phyloP scores from a whole-genome alignment of 2,797 vertebrate species.

The Arctocebus calabarensis region DNA sequence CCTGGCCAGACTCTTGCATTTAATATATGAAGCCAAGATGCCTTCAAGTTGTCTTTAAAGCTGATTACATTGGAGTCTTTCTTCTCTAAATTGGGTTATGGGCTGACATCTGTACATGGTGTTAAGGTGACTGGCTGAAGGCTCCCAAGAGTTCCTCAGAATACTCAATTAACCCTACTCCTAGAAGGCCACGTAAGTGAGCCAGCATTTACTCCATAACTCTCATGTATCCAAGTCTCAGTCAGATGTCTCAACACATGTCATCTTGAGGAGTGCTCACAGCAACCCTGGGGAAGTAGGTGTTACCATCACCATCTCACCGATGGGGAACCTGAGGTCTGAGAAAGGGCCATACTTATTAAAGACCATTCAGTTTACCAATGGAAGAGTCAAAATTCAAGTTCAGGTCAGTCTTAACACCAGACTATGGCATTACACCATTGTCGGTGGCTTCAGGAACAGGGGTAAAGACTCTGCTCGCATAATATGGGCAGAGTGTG shows the following conservation, averaged over 20 bases:
- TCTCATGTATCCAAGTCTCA: background rate
- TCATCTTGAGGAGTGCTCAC: background rate
- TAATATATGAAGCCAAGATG: slow-evolving; percentile 16
- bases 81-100: background rate
- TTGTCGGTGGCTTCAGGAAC: background rate
- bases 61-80: background rate
- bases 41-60: background rate
- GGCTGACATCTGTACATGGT: background rate
- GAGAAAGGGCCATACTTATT: background rate
- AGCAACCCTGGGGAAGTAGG: background rate
- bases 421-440: background rate
- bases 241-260: background rate
- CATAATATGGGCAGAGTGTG: background rate
- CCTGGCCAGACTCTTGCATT: background rate
- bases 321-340: background rate
- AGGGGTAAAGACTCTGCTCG: background rate
- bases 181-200: background rate
- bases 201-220: background rate
- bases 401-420: slow-evolving; percentile 2
- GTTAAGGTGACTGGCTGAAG: background rate
- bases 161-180: background rate
- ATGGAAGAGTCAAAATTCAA: slow-evolving; percentile 45
- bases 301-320: background rate
- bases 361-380: background rate
- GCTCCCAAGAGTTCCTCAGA: background rate